These are phyloP conservation scores for Drosophila grimshawi DNA, from an alignment of 1,140 invertebrate species.

Conservation along the genomic window DNA sequence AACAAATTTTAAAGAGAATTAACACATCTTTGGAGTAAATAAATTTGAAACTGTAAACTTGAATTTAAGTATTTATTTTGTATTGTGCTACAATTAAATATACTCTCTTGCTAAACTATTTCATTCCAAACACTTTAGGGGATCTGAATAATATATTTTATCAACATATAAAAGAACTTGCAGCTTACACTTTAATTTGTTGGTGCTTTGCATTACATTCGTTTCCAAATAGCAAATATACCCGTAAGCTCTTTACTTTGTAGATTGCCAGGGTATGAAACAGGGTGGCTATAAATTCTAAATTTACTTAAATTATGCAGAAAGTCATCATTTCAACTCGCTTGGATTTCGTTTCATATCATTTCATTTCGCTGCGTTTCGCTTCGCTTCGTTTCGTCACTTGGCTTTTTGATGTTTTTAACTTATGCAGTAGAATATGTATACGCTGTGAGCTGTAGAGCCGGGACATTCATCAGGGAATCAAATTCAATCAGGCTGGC, in stretches of 20 bases:
- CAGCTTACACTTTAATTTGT: no score
- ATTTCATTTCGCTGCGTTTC: slow-evolving; percentile 33
- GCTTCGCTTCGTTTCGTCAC: slow-evolving; percentile 29
- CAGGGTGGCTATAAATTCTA: slow-evolving; percentile 54
- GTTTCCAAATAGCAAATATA: neutral
- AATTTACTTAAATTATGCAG: slow-evolving; percentile 76
- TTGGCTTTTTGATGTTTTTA: slow-evolving; percentile 46
- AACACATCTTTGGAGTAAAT: no score
- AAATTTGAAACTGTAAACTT: no score
- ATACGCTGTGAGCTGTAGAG: slow-evolving; percentile 18
- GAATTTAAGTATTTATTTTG: no score
- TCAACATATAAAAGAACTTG: no score
- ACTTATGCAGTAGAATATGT: slow-evolving; percentile 32
- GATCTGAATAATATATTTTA: no score
- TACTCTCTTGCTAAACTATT: no score
- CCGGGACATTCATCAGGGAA: slow-evolving; percentile 33
- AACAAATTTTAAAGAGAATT: no score
- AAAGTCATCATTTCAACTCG: slow-evolving; percentile 26
- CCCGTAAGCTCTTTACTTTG: neutral
- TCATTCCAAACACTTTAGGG: no score
- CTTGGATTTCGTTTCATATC: slow-evolving; percentile 32
- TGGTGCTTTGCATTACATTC: neutral
- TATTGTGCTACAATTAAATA: no score
- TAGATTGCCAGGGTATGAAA: slow-evolving; percentile 15
- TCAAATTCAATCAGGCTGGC: slow-evolving; percentile 43